phyloP scores from a whole-genome alignment of 2,888 invertebrate species.

The Girardia tigrina region DNA sequence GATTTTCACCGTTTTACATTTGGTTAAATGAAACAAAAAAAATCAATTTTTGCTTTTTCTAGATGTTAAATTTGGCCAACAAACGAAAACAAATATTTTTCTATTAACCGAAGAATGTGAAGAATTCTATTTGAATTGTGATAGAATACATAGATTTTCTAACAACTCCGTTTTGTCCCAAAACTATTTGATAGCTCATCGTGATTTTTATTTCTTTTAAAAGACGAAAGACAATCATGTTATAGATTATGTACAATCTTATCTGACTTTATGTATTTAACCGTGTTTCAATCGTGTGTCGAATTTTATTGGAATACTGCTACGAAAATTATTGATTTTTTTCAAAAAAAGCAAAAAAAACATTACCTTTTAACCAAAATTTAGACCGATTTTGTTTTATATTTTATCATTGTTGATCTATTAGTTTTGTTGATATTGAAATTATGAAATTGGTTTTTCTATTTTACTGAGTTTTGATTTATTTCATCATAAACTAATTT shows the following conservation, averaged over 20 bases:
- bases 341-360: too few relatives aligned
- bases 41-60: neutral
- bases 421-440: slow-evolving; percentile 20
- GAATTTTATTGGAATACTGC: neutral
- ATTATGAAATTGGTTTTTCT: slow-evolving; percentile 3
- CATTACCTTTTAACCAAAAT: slow-evolving; percentile 23
- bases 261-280: neutral
- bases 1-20: too few relatives aligned
- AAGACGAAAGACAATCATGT: neutral
- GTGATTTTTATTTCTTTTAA: slow-evolving; percentile 7
- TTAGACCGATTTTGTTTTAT: neutral
- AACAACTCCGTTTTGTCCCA: slow-evolving; percentile 11
- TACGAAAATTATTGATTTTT: slow-evolving; percentile 4
- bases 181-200: slow-evolving; percentile 17
- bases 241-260: neutral
- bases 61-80: neutral
- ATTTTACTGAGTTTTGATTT: too few relatives aligned
- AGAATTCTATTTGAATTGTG: neutral
- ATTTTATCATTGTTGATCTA: slow-evolving; percentile 15
- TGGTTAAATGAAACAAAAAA: too few relatives aligned
- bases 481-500: too few relatives aligned
- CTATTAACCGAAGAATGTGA: neutral
- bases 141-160: neutral
- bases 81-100: neutral
- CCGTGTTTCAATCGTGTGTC: neutral